Conservation (phyloP, 2,113 vertebrate species). For the Deroptyus accipitrinus region DNA sequence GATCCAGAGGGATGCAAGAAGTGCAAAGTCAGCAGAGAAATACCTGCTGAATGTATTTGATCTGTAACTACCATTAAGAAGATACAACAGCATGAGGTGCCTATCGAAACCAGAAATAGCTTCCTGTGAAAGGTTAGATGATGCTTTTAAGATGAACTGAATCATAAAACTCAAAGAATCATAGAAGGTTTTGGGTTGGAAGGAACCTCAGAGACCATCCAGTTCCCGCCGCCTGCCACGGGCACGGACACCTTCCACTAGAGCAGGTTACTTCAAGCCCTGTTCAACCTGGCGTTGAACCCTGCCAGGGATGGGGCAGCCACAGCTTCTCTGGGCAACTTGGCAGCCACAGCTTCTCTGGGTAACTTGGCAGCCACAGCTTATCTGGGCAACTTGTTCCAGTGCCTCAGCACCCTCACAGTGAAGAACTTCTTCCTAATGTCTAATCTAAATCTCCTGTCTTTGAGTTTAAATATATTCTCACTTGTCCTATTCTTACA, state of each 20-base stretch:
- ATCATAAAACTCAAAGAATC: background rate
- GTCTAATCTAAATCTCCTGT: background rate
- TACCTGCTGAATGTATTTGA: background rate
- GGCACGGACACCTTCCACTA: background rate
- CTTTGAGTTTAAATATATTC: background rate
- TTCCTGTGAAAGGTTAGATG: background rate
- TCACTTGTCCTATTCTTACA: background rate
- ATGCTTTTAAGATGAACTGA: background rate
- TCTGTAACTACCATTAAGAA: background rate
- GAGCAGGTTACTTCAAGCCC: background rate
- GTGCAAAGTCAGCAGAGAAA: background rate
- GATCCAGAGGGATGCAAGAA: background rate
- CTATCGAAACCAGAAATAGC: background rate
- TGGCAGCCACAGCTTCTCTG: background rate
- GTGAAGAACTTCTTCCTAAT: background rate
- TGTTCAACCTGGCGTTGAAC: background rate
- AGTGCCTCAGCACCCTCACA: background rate
- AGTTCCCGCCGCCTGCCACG: rapidly evolving
- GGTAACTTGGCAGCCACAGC: too few species aligned
- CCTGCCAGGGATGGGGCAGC: background rate
- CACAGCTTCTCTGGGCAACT: rapidly evolving
- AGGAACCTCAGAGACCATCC: background rate
- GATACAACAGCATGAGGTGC: background rate
- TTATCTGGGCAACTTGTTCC: background rate
- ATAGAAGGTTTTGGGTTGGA: background rate